Evolutionary conservation across 1,140 invertebrate genomes (phyloP), one percentile per base, ranked within the genome.

Genomic region (Pteromalus puparum): DNA sequence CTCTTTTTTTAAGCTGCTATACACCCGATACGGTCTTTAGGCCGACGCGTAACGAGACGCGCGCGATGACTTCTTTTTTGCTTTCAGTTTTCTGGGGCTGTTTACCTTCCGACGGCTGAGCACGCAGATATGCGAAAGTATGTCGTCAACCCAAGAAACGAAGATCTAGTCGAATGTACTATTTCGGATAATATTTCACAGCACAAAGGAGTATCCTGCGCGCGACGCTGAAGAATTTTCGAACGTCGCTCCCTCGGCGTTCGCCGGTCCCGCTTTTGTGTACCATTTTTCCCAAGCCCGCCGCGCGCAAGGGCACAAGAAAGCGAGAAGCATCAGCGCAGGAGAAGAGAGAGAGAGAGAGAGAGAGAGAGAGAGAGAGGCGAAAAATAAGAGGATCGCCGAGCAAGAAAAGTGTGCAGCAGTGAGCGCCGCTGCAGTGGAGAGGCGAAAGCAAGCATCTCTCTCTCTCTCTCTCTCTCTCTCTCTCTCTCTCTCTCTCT

Each of bases 371-470:
- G 80, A 81, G 30, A 2, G 72, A 28, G 30, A 30, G 24, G 21
- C 68, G 68, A 72, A 72, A 72, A 72, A 72, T 34, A 72, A 72
- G 68, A 72, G 68, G 26, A 28, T 72, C 68, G 68, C 21, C 53
- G 53, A 61, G 53, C 18, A 61, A 72, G 24, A 72, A 34, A 72
- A 72, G 26, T 30, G 24, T 18, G 68, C 68, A 34, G 21, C 65
- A 24, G 13, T 7, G 38, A 12, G 38, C 38, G 9, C 38, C 10
- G 38, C 38, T 42, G 9, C 38, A 42, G 72, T 1, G 30, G 76
- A n/a, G 24, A 65, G 77, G 12, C 68, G 48, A 68, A 30, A 70
- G 74, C 15, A 18, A 61, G 53, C 18, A 4, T 61, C 53, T 42
- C 38, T 42, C 38, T 42, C 0, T 34, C 30, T 30, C 30, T 30